Evolutionary conservation across 2,113 vertebrate genomes (phyloP).

Genomic region (Larimichthys polyactis): DNA sequence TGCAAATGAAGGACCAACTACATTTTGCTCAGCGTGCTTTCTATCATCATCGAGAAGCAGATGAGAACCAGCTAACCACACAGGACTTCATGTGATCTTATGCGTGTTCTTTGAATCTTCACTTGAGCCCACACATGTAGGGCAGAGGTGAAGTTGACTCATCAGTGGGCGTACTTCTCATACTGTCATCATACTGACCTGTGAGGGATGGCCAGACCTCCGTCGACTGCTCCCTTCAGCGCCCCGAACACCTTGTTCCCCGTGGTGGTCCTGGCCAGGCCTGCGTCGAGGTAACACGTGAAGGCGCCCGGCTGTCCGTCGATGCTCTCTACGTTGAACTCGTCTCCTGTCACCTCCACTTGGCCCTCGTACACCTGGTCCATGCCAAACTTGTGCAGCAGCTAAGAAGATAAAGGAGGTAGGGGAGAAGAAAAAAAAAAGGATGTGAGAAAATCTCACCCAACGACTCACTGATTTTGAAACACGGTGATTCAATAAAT

Average conservation of each 20-base stretch:
- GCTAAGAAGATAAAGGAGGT: constrained; percentile 71
- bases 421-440: background rate
- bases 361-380: constrained; percentile 98
- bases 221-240: constrained; percentile 97
- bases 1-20: constrained; percentile 85
- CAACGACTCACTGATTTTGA: background rate
- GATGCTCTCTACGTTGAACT: constrained; percentile 97
- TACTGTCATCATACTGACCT: constrained; percentile 82
- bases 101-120: background rate
- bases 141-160: background rate
- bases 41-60: constrained; percentile 76
- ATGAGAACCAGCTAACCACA: background rate
- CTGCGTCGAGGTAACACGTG: constrained; percentile 96
- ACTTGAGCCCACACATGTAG: background rate
- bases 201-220: constrained; percentile 96
- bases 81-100: background rate
- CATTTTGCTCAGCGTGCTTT: constrained; percentile 75
- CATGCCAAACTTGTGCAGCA: constrained; percentile 97
- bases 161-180: background rate
- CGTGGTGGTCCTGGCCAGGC: constrained; percentile 97
- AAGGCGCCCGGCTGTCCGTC: constrained; percentile 96
- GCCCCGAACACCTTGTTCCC: constrained; percentile 99
- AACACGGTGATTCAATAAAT: background rate
- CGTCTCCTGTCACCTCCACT: constrained; percentile 96
- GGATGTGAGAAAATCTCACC: background rate